Evolutionary conservation across 1,140 invertebrate genomes (phyloP).

Genomic region (Drosophila arizonae): DNA sequence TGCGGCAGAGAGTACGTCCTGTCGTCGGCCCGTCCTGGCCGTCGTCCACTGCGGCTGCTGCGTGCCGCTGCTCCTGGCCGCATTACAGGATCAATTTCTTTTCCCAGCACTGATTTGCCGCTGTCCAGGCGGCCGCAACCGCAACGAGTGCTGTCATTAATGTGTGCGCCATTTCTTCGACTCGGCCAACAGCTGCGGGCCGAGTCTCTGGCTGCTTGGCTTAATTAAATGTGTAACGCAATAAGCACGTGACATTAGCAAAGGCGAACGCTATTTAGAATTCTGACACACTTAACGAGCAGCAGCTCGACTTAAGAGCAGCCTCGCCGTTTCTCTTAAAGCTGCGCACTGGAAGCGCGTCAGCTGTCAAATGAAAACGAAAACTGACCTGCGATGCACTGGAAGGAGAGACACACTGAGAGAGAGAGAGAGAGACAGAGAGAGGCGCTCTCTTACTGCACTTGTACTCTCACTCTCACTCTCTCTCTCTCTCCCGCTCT

Average conservation of each 20-base stretch:
- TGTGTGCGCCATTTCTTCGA: not conserved
- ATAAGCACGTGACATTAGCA: slow-evolving; percentile 67
- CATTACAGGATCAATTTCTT: slow-evolving; percentile 61
- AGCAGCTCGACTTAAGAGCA: slow-evolving; percentile 34
- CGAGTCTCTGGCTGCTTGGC: slow-evolving; percentile 7
- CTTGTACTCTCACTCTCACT: not conserved
- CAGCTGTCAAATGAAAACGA: slow-evolving; percentile 49
- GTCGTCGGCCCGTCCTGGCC: not conserved
- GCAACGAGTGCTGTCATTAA: slow-evolving; percentile 5
- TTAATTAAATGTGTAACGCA: slow-evolving; percentile 51
- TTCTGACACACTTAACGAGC: slow-evolving; percentile 58
- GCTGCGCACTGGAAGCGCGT: slow-evolving; percentile 55
- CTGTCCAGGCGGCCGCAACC: slow-evolving; percentile 3
- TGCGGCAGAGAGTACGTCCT: slow-evolving; percentile 26
- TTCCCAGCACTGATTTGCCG: slow-evolving; percentile 48
- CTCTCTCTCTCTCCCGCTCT: not conserved
- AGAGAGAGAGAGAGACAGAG: not conserved
- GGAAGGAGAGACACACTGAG: slow-evolving; percentile 3
- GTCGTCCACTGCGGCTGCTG: not conserved
- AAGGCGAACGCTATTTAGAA: slow-evolving; percentile 60
- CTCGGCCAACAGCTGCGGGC: not conserved
- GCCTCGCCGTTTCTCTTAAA: slow-evolving; percentile 33
- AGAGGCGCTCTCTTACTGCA: slow-evolving; percentile 19
- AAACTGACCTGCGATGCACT: slow-evolving; percentile 57
- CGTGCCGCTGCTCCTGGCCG: slow-evolving; percentile 25